Percentiles rank a stretch among this genome's conserved stretches.
Conservation (phyloP, 2,888 invertebrate genomes). For the Apamea sordens region DNA sequence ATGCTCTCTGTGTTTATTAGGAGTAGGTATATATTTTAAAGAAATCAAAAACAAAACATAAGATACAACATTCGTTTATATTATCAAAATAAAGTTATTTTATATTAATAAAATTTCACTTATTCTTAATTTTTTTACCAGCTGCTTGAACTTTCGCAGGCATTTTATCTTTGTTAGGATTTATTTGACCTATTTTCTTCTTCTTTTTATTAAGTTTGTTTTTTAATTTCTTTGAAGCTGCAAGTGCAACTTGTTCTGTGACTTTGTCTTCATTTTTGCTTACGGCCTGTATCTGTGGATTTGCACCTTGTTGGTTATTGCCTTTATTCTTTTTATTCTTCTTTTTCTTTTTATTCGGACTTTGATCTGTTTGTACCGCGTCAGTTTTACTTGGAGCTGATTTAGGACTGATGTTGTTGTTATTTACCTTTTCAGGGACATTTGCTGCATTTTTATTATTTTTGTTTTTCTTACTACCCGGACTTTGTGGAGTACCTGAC, state of each 20-base stretch:
- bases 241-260: conserved; percentile 76
- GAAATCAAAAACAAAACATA: conserved; percentile 9
- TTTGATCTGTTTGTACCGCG: conserved; percentile 49
- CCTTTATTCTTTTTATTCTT: conserved; percentile 70
- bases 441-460: conserved; percentile 40
- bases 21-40: neutral
- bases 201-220: conserved; percentile 81
- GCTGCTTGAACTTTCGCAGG: conserved; percentile 64
- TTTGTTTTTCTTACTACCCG: conserved; percentile 52
- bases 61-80: conserved; percentile 58
- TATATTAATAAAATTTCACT: conserved; percentile 50
- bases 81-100: conserved; percentile 60
- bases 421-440: conserved; percentile 53
- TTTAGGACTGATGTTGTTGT: conserved; percentile 43
- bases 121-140: conserved; percentile 75
- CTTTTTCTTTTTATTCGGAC: conserved; percentile 72
- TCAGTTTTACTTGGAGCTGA: conserved; percentile 43
- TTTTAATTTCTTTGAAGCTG: conserved; percentile 81
- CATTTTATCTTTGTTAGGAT: conserved; percentile 70
- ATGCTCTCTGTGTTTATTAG: neutral
- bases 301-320: conserved; percentile 43
- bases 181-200: conserved; percentile 82
- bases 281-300: conserved; percentile 33
- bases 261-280: conserved; percentile 74
- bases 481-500: conserved; percentile 34